A percentile compares a stretch with the other conserved stretches of the same genome.
phyloP scores from a whole-genome alignment of 2,888 invertebrate species.

The Ophion slaviceki region DNA sequence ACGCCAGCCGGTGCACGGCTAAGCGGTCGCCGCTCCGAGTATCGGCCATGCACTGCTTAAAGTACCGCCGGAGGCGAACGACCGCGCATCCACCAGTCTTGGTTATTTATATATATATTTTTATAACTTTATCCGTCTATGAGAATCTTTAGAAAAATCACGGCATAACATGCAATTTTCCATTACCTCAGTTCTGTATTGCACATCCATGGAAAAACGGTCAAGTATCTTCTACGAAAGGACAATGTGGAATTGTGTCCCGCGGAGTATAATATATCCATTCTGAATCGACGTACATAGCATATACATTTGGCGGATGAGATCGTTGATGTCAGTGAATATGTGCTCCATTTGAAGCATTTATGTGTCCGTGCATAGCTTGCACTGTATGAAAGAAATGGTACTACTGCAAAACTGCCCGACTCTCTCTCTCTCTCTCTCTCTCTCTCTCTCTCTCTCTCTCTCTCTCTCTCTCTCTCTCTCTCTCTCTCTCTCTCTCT shows the following conservation, averaged over 20 bases:
- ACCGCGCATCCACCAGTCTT: no score
- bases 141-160: no score
- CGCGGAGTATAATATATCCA: background rate
- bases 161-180: no score
- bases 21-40: no score
- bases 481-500: background rate
- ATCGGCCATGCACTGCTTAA: no score
- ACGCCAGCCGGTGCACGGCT: no score
- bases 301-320: constrained; percentile 4
- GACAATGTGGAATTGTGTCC: background rate
- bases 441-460: background rate
- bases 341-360: constrained; percentile 30
- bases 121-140: no score
- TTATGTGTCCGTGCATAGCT: background rate
- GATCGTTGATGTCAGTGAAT: constrained; percentile 20
- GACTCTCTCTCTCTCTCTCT: constrained; percentile 5
- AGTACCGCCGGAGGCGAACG: no score
- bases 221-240: background rate
- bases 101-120: no score
- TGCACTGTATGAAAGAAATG: constrained; percentile 23
- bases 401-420: constrained; percentile 1
- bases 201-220: background rate
- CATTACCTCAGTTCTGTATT: no score
- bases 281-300: background rate
- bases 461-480: background rate